Evolutionary conservation across 2,888 invertebrate genomes (phyloP).

Genomic region (Zaprionus obscuricornis): DNA sequence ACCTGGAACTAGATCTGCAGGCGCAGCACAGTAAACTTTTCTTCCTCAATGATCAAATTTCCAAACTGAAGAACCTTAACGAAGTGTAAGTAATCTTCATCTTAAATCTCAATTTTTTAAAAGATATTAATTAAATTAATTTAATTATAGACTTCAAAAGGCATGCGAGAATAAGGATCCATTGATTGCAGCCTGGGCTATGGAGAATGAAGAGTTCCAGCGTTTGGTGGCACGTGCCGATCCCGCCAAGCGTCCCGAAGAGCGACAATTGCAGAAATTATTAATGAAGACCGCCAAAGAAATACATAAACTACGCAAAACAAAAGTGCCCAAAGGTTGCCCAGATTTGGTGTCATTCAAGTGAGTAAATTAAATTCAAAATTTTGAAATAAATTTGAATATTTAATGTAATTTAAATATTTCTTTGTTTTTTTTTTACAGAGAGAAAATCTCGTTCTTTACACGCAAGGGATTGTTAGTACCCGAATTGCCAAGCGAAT

Average conservation of each 20-base stretch:
- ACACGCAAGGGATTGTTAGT: slow-evolving; percentile 91
- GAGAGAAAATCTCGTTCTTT: slow-evolving; percentile 98
- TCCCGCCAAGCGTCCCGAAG: slow-evolving; percentile 84
- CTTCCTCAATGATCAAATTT: slow-evolving; percentile 93
- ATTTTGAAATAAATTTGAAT: not conserved
- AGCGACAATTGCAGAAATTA: slow-evolving; percentile 89
- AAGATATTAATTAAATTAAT: not conserved
- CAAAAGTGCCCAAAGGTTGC: slow-evolving; percentile 93
- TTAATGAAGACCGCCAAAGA: slow-evolving; percentile 95
- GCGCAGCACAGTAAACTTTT: slow-evolving; percentile 94
- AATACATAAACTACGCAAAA: slow-evolving; percentile 94
- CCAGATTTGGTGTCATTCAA: slow-evolving; percentile 96
- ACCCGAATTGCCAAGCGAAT: slow-evolving; percentile 89
- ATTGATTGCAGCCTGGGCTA: slow-evolving; percentile 92
- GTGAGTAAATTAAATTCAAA: slow-evolving; percentile 85
- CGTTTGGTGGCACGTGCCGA: slow-evolving; percentile 85
- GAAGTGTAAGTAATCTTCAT: slow-evolving; percentile 83
- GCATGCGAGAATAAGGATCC: slow-evolving; percentile 93
- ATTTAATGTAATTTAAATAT: not conserved
- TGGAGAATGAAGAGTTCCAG: slow-evolving; percentile 94
- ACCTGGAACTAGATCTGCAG: slow-evolving; percentile 94
- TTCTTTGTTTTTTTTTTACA: slow-evolving; percentile 82
- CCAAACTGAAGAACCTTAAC: slow-evolving; percentile 91
- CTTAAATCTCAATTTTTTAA: fast-evolving
- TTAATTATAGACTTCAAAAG: slow-evolving; percentile 87